phyloP scores from a whole-genome alignment of 2,797 vertebrate species.

The Helicolenus hilgendorfi region DNA sequence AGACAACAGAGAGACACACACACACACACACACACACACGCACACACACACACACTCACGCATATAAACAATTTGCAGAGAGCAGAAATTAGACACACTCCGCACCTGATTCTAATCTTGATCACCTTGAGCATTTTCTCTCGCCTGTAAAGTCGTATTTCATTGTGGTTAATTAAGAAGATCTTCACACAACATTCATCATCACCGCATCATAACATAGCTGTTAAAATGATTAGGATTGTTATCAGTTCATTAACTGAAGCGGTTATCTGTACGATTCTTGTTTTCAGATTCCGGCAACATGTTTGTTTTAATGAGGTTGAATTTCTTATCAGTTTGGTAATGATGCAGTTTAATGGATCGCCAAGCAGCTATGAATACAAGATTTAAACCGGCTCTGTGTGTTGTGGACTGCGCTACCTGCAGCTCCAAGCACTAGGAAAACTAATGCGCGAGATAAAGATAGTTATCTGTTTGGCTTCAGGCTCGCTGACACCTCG shows the following conservation, averaged over 20 bases:
- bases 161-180: not conserved
- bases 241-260: conserved; percentile 20
- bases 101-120: not conserved
- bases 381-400: not conserved
- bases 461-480: not conserved
- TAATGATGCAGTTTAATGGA: conserved; percentile 6
- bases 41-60: not conserved
- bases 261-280: not conserved
- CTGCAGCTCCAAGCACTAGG: not conserved
- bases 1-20: not conserved
- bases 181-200: conserved; percentile 2
- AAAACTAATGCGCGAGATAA: not conserved
- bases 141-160: not conserved
- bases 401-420: not conserved
- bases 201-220: not conserved
- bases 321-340: not conserved
- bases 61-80: not conserved
- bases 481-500: not conserved
- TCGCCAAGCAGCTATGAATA: not conserved
- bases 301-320: conserved; percentile 1
- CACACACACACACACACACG: not conserved
- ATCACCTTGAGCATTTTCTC: conserved; percentile 18
- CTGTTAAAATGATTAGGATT: conserved; percentile 19
- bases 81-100: not conserved
- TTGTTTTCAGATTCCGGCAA: conserved; percentile 12